A percentile compares a stretch with the other conserved stretches of the same genome.
Conservation (phyloP, 2,888 invertebrate species). For the Xestobium rufovillosum region DNA sequence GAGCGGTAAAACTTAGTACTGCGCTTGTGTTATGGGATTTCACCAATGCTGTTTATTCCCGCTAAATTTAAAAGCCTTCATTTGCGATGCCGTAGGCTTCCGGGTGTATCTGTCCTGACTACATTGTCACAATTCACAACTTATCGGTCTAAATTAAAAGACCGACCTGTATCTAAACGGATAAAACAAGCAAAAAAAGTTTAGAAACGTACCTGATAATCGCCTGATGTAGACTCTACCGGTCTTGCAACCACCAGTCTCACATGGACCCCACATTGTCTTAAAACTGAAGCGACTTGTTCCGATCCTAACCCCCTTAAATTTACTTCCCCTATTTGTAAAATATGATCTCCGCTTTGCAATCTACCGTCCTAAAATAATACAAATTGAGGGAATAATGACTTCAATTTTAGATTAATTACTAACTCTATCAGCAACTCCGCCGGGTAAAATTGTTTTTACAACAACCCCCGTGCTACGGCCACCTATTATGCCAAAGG, state of each 20-base stretch:
- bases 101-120: too few relatives aligned
- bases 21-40: too few relatives aligned
- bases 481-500: conserved; percentile 90
- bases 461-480: conserved; percentile 90
- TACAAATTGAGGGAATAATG: conserved; percentile 1
- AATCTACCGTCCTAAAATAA: conserved; percentile 78
- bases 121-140: too few relatives aligned
- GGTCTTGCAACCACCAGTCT: conserved; percentile 80
- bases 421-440: conserved; percentile 83
- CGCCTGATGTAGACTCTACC: conserved; percentile 58
- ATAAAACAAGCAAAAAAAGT: too few relatives aligned
- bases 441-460: conserved; percentile 88
- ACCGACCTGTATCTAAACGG: too few relatives aligned
- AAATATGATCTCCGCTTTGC: conserved; percentile 95
- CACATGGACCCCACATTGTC: conserved; percentile 83
- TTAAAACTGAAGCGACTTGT: conserved; percentile 81
- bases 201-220: conserved; percentile 49
- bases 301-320: conserved; percentile 95
- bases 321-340: conserved; percentile 92
- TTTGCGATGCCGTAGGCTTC: too few relatives aligned
- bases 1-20: too few relatives aligned
- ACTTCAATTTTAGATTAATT: conserved; percentile 2
- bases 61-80: too few relatives aligned
- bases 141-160: too few relatives aligned
- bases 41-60: too few relatives aligned